A percentile compares a stretch with the other conserved stretches of the same genome.
Evolutionary conservation across 2,797 vertebrate species (phyloP).

Genomic region (Vespertilio murinus): DNA sequence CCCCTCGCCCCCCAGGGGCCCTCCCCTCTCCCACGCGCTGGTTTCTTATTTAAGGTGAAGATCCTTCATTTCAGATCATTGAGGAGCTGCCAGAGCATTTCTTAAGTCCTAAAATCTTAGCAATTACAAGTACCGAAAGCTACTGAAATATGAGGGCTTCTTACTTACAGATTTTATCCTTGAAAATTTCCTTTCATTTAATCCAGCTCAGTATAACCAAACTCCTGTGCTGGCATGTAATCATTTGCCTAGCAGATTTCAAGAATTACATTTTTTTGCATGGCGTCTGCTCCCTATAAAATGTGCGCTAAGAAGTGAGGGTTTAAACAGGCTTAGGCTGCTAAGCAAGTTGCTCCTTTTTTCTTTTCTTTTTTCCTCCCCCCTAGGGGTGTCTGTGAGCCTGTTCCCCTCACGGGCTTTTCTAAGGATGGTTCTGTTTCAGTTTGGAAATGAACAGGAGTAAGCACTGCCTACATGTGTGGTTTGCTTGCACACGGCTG

Average conservation of each 20-base stretch:
- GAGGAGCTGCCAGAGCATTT: background rate
- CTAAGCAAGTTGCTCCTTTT: background rate
- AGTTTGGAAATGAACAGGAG: background rate
- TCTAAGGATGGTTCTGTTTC: background rate
- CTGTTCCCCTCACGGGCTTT: background rate
- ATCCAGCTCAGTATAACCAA: background rate
- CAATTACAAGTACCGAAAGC: background rate
- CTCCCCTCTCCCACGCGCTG: too few relatives aligned
- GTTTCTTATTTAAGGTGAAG: background rate
- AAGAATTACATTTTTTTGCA: background rate
- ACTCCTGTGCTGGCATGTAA: background rate
- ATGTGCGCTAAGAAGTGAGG: background rate
- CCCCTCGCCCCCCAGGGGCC: too few relatives aligned
- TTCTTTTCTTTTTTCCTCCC: background rate
- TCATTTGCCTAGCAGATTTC: background rate
- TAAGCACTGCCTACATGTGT: background rate
- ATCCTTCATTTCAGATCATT: background rate
- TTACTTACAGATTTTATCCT: conserved; percentile 5
- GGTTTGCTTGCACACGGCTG: background rate
- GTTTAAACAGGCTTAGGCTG: background rate
- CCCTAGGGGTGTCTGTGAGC: background rate
- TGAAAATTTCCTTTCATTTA: background rate
- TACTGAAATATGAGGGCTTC: background rate
- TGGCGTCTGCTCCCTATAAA: background rate
- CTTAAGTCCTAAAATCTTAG: conserved; percentile 26